Evolutionary conservation across 2,888 invertebrate genomes (phyloP).

Genomic region (Chorisops tibialis): DNA sequence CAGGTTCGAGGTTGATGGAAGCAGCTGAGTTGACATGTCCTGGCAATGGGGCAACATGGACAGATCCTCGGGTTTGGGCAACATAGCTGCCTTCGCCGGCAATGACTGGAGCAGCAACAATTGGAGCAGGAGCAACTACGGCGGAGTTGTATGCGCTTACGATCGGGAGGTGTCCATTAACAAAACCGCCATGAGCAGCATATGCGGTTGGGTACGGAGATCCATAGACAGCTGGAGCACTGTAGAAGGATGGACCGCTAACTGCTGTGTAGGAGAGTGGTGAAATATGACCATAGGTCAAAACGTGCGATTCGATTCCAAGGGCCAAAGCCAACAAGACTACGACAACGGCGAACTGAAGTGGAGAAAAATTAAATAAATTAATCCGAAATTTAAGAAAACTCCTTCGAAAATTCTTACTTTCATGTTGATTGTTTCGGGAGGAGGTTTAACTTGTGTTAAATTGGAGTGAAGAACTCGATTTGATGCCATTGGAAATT

Average conservation of each 20-base stretch:
- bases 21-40: conserved; percentile 42
- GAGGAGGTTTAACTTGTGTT: background rate
- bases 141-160: conserved; percentile 1
- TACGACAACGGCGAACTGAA: conserved; percentile 23
- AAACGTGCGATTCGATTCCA: conserved; percentile 18
- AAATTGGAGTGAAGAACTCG: conserved; percentile 1
- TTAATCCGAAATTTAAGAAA: too few species aligned
- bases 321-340: conserved; percentile 25
- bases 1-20: conserved; percentile 19
- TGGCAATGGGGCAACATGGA: conserved; percentile 51
- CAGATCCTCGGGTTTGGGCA: conserved; percentile 51
- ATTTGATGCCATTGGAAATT: conserved; percentile 8
- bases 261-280: conserved; percentile 36
- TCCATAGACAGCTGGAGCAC: conserved; percentile 19
- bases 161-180: background rate
- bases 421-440: conserved; percentile 14
- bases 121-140: background rate
- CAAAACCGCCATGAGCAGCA: conserved; percentile 2
- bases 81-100: conserved; percentile 36
- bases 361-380: background rate
- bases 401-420: background rate
- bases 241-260: conserved; percentile 35
- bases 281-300: background rate
- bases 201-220: conserved; percentile 32
- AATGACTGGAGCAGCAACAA: conserved; percentile 1